Percentiles rank a stretch among this genome's conserved stretches.
Evolutionary conservation across 2,888 invertebrate species (phyloP).

Genomic region (Trachelus stipa): DNA sequence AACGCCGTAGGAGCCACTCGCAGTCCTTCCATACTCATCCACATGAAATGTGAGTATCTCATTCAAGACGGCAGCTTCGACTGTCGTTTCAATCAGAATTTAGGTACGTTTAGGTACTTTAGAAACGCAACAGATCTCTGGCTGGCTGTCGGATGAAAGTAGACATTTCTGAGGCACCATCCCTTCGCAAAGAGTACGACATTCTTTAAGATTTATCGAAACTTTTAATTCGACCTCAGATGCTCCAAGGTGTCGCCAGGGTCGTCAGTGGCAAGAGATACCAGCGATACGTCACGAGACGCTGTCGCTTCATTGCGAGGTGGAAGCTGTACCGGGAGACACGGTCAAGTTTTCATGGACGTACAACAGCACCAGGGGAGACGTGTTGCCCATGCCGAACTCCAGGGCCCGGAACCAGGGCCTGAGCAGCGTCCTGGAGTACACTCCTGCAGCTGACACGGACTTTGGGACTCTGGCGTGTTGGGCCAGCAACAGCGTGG

Average conservation of each 20-base stretch:
- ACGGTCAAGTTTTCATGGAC: conserved; percentile 85
- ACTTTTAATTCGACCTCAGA: conserved; percentile 66
- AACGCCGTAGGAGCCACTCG: conserved; percentile 85
- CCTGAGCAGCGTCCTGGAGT: conserved; percentile 70
- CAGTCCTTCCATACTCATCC: conserved; percentile 79
- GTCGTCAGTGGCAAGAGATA: conserved; percentile 77
- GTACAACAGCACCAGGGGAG: conserved; percentile 80
- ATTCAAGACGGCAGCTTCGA: neutral
- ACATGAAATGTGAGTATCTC: conserved; percentile 81
- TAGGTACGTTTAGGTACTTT: too few species aligned
- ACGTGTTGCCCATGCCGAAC: conserved; percentile 79
- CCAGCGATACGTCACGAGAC: conserved; percentile 81
- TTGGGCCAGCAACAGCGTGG: conserved; percentile 88
- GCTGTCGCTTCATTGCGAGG: conserved; percentile 82
- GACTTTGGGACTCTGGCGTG: conserved; percentile 88
- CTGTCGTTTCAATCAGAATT: too few species aligned
- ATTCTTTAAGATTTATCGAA: neutral
- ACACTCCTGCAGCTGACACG: conserved; percentile 69
- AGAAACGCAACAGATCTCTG: too few species aligned
- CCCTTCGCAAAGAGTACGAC: too few species aligned
- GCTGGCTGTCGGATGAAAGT: too few species aligned
- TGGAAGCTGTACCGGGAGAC: conserved; percentile 81
- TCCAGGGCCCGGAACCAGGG: conserved; percentile 70
- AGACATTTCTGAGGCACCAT: too few species aligned
- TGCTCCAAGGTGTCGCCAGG: conserved; percentile 81